Evolutionary conservation across 64 coral and sea anemone genomes (phyloP).

Genomic region (Stichodactyla helianthus): DNA sequence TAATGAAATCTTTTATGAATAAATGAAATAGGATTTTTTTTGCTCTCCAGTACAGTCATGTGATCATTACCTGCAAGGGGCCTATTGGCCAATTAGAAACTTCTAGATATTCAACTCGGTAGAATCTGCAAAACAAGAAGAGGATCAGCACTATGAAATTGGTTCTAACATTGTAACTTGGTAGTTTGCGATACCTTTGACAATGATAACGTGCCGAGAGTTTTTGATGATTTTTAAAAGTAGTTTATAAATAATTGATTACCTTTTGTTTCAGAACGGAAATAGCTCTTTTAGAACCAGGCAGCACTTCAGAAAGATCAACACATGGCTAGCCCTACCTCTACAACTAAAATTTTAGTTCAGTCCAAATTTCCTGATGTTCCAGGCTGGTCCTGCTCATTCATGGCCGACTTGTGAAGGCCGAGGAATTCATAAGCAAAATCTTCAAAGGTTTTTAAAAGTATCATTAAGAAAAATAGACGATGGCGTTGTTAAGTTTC

Average conservation of each 20-base stretch:
- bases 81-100: too few relatives aligned
- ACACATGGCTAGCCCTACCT: conserved; percentile 16
- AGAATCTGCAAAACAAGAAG: too few relatives aligned
- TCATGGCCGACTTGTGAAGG: background rate
- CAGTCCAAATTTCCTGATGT: background rate
- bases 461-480: background rate
- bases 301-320: conserved; percentile 32
- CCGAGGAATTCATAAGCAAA: background rate
- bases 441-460: background rate
- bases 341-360: background rate
- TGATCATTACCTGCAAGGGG: too few relatives aligned
- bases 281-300: conserved; percentile 30
- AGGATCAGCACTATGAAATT: too few relatives aligned
- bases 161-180: too few relatives aligned
- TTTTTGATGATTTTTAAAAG: background rate
- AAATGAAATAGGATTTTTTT: too few relatives aligned
- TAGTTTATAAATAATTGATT: background rate
- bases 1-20: too few relatives aligned
- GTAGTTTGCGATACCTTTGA: too few relatives aligned
- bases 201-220: too few relatives aligned
- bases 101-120: too few relatives aligned
- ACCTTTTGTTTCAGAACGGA: conserved; percentile 30
- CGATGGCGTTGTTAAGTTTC: background rate
- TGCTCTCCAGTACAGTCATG: too few relatives aligned
- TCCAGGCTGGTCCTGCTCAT: conserved; percentile 1